Evolutionary conservation across 2,113 vertebrate species (phyloP).

Genomic region (Coryphaenoides rupestris): DNA sequence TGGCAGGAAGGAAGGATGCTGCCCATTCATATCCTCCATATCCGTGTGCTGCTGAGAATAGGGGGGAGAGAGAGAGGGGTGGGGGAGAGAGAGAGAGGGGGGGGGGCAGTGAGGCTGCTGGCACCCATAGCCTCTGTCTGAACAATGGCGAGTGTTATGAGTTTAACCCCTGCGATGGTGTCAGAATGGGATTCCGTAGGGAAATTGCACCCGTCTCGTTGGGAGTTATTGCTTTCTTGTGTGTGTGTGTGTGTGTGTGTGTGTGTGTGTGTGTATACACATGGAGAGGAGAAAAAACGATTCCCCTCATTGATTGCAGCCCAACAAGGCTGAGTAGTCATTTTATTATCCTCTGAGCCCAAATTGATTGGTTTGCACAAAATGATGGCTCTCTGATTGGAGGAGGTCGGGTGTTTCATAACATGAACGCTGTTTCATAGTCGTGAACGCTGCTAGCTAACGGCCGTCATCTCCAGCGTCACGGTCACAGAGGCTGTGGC

Average conservation of each 20-base stretch:
- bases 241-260: no score
- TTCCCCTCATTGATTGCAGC: slow-evolving; percentile 45
- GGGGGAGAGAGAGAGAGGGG: not conserved
- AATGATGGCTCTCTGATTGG: slow-evolving; percentile 12
- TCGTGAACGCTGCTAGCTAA: no score
- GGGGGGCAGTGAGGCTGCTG: slow-evolving; percentile 26
- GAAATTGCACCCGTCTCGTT: slow-evolving; percentile 58
- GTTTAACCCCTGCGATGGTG: slow-evolving; percentile 20
- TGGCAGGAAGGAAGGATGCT: no score
- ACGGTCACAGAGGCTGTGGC: no score
- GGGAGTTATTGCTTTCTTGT: slow-evolving; percentile 43
- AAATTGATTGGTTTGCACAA: slow-evolving; percentile 24
- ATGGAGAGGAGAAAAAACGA: slow-evolving; percentile 38
- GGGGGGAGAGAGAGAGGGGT: slow-evolving; percentile 16
- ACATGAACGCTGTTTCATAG: no score
- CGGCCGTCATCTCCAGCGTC: no score
- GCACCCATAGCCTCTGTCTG: slow-evolving; percentile 29
- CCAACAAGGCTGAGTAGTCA: slow-evolving; percentile 16
- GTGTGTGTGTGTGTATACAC: no score
- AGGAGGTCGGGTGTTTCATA: no score
- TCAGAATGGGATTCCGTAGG: slow-evolving; percentile 61
- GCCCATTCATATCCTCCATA: no score
- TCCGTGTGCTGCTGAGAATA: no score
- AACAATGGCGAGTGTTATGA: slow-evolving; percentile 47
- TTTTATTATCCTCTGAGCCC: slow-evolving; percentile 45